Percentiles rank a stretch among this genome's conserved stretches.
Evolutionary conservation across 2,113 vertebrate species (phyloP).

Genomic region (Porphyrio hochstetteri): DNA sequence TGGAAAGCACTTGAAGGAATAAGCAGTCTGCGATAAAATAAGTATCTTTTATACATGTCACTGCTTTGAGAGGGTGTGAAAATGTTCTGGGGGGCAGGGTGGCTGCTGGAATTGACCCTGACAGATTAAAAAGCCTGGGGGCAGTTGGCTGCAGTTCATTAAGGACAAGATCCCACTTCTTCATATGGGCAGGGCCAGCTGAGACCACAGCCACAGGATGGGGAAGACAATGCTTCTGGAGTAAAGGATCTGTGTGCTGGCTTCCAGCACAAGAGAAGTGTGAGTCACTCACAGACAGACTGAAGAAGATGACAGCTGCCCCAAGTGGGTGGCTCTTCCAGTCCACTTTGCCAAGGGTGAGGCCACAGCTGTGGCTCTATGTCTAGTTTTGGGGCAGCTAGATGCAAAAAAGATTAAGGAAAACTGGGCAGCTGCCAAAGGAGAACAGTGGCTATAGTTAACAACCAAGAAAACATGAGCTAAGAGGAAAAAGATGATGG

Average conservation of each 20-base stretch:
- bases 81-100: neutral
- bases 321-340: neutral
- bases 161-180: neutral
- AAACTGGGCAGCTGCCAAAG: neutral
- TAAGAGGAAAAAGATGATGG: neutral
- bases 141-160: neutral
- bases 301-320: neutral
- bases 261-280: rapidly evolving
- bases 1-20: neutral
- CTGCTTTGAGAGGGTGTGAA: neutral
- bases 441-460: neutral
- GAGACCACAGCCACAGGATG: neutral
- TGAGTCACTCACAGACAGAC: neutral
- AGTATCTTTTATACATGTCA: neutral
- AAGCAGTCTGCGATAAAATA: neutral
- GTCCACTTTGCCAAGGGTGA: neutral
- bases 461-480: neutral
- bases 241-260: neutral
- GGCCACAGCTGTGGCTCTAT: neutral
- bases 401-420: neutral
- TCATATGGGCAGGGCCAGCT: neutral
- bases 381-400: neutral
- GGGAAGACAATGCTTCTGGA: neutral
- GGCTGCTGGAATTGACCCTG: neutral
- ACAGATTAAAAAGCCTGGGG: neutral